Percentiles rank a stretch among this genome's conserved stretches.
These are phyloP conservation scores for Drosophila peninsularis DNA, from an alignment of 2,888 invertebrate genomes.

Conservation along the genomic window DNA sequence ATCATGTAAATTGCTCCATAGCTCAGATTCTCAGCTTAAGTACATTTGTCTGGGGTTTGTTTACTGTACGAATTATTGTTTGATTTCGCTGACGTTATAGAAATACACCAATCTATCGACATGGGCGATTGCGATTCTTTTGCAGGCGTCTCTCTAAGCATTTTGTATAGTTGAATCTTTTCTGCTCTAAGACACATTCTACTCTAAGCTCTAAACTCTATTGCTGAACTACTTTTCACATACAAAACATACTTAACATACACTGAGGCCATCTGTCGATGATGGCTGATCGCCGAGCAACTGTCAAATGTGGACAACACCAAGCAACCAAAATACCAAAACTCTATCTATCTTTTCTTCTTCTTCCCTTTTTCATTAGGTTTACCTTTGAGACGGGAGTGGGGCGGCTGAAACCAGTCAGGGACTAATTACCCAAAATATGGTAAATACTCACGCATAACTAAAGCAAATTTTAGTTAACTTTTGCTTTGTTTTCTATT, in stretches of 20 bases:
- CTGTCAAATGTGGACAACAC: slow-evolving; percentile 51
- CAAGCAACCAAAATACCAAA: slow-evolving; percentile 56
- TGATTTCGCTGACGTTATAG: slow-evolving; percentile 42
- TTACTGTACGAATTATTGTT: slow-evolving; percentile 24
- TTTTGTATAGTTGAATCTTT: slow-evolving; percentile 47
- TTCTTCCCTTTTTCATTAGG: slow-evolving; percentile 84
- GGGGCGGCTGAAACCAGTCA: slow-evolving; percentile 86
- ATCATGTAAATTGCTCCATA: slow-evolving; percentile 50
- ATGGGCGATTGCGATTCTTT: slow-evolving; percentile 46
- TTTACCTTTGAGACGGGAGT: slow-evolving; percentile 86
- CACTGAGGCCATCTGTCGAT: slow-evolving; percentile 14
- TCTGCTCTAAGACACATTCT: slow-evolving; percentile 21
- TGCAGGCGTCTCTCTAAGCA: slow-evolving; percentile 61
- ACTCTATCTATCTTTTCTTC: slow-evolving; percentile 82
- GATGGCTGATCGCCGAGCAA: slow-evolving; percentile 16
- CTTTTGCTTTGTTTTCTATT: slow-evolving; percentile 14
- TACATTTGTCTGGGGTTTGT: slow-evolving; percentile 35
- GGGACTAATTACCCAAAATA: slow-evolving; percentile 86
- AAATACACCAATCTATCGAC: slow-evolving; percentile 82
- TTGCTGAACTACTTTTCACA: slow-evolving; percentile 30
- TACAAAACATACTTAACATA: slow-evolving; percentile 17
- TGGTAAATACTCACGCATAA: slow-evolving; percentile 84
- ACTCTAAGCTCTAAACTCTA: slow-evolving; percentile 50
- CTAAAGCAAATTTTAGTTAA: slow-evolving; percentile 66
- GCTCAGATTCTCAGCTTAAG: slow-evolving; percentile 22